phyloP scores from a whole-genome alignment of 2,888 invertebrate genomes.

The Linyphia triangularis region DNA sequence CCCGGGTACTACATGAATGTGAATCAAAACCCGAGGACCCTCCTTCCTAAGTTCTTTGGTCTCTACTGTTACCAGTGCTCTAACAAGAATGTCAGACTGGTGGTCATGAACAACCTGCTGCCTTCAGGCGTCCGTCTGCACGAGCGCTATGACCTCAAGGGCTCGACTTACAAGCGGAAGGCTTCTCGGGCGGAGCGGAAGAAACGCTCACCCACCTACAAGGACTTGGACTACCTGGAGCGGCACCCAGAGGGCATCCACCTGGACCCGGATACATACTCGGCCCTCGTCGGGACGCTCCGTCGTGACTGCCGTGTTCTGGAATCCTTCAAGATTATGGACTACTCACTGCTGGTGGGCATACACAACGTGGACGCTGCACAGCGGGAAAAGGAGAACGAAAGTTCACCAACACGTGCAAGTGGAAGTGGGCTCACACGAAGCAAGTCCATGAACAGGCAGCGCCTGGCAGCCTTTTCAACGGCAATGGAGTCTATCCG shows the following conservation, averaged over 20 bases:
- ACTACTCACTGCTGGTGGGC: slow-evolving; percentile 97
- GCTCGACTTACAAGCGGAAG: slow-evolving; percentile 98
- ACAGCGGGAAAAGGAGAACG: slow-evolving; percentile 87
- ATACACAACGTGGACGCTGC: slow-evolving; percentile 97
- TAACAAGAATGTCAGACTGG: slow-evolving; percentile 98
- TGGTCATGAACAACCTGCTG: slow-evolving; percentile 99
- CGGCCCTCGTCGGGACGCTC: slow-evolving; percentile 96
- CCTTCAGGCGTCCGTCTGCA: slow-evolving; percentile 96
- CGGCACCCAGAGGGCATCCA: slow-evolving; percentile 95
- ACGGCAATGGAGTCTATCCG: slow-evolving; percentile 99
- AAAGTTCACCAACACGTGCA: not conserved
- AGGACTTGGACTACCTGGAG: slow-evolving; percentile 98
- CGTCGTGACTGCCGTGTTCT: slow-evolving; percentile 95
- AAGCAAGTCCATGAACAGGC: slow-evolving; percentile 91
- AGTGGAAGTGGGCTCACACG: slow-evolving; percentile 70
- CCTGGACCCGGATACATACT: slow-evolving; percentile 98
- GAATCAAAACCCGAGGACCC: slow-evolving; percentile 98
- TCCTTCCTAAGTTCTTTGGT: slow-evolving; percentile 99
- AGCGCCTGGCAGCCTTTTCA: slow-evolving; percentile 95
- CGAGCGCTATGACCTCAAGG: slow-evolving; percentile 99
- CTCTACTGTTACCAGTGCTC: slow-evolving; percentile 99
- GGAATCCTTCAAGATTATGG: slow-evolving; percentile 94
- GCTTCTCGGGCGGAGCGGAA: slow-evolving; percentile 94
- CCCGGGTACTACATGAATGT: slow-evolving; percentile 96
- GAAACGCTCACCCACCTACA: slow-evolving; percentile 95